Percentiles rank a stretch among this genome's conserved stretches.
These are phyloP conservation scores for Tetragnatha versicolor DNA, from an alignment of 1,140 invertebrate species.

Conservation along the genomic window DNA sequence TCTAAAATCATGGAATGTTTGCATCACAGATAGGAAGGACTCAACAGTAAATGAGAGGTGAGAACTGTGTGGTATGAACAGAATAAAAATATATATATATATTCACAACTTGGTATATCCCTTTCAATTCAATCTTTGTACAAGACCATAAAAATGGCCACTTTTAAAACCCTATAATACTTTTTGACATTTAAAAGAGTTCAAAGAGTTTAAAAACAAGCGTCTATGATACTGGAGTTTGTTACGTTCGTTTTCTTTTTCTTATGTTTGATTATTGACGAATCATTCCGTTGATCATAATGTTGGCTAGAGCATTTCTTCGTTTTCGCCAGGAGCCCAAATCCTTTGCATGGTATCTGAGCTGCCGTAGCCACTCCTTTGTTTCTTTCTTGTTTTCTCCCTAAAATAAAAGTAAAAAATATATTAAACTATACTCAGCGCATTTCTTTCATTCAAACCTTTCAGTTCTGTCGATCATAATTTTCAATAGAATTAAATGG, in stretches of 20 bases:
- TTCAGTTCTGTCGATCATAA: too few relatives aligned
- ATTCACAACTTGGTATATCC: slow-evolving; percentile 24
- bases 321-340: slow-evolving; percentile 89
- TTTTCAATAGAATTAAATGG: too few relatives aligned
- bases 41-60: slow-evolving; percentile 43
- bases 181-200: not conserved
- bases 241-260: slow-evolving; percentile 4
- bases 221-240: not conserved
- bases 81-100: slow-evolving; percentile 35
- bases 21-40: slow-evolving; percentile 54
- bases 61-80: slow-evolving; percentile 40
- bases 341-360: slow-evolving; percentile 88
- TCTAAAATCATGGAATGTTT: slow-evolving; percentile 52
- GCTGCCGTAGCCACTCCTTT: slow-evolving; percentile 84
- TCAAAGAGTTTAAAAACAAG: not conserved
- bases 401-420: too few relatives aligned
- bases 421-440: too few relatives aligned
- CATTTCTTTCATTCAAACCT: too few relatives aligned
- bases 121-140: slow-evolving; percentile 8
- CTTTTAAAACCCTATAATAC: not conserved
- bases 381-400: slow-evolving; percentile 85
- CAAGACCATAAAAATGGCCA: slow-evolving; percentile 8
- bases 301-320: slow-evolving; percentile 90
- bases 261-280: slow-evolving; percentile 29
- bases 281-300: slow-evolving; percentile 75